Base-by-base conservation (phyloP, 2,797 vertebrate genomes). In the Pempheris klunzingeri region DNA sequence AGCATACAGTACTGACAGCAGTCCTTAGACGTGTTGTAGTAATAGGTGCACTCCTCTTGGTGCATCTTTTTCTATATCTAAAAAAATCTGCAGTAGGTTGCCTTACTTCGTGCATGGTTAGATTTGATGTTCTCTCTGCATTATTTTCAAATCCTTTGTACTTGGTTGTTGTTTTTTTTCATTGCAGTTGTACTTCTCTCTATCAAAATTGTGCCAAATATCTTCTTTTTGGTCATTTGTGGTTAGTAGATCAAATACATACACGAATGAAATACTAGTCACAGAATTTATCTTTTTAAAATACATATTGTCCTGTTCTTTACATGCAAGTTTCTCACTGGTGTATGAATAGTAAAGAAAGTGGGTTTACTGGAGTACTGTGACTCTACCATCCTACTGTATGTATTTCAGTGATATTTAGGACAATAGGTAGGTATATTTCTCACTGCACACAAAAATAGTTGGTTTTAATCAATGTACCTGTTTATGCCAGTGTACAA, bases 71-170 rank as follows among this genome's bases (percentile, higher is more conserved):
- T 93, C 88, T 91, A 90, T 87, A 90, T 90, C 75, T 71, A 54
- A 85, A 84, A 75, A 77, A 52, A 72, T 83, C 85, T 92, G 86
- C 92, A 86, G 87, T 97, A 98, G 96, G 96, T 95, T 96, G 96
- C 96, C 96, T 97, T 96, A 95, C 93, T 95, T 95, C 87, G 92
- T 97, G 98, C 97, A 99, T 99, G 97, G 91, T 94, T 97, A 96
- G 93, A 95, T 95, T 94, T 92, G 87, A 93, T 94, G 89, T 90
- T 96, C 71, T 91, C 95, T 95, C 95, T 92, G 92, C 90, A 89
- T 95, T 90, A 93, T 94, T 96, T 92, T 82, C 67, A 92, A 94
- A 93, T 74, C 78, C 87, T 91, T 86, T 85, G 82, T 90, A 90
- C 38, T 91, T 76, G 77, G 80, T 91, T 90, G 88, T 93, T 91